phyloP scores from a whole-genome alignment of 2,113 vertebrate species.

The Polypterus bichir region DNA sequence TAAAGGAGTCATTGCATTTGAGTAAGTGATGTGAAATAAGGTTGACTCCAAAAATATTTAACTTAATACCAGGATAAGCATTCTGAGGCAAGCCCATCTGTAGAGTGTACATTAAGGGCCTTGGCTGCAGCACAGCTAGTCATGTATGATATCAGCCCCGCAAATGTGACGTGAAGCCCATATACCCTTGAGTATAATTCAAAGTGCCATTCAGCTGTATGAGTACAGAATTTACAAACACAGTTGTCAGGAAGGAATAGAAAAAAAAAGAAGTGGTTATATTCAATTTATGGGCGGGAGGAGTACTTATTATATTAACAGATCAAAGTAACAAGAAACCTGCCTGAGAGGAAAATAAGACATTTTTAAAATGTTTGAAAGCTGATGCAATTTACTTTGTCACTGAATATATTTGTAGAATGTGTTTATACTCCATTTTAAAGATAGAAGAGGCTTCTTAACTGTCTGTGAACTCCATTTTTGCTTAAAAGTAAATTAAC shows the following conservation, averaged over 20 bases:
- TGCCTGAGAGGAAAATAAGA: no score
- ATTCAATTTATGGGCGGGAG: slow-evolving; percentile 39
- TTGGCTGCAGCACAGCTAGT: slow-evolving; percentile 47
- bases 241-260: slow-evolving; percentile 63
- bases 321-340: slow-evolving; percentile 30
- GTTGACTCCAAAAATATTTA: slow-evolving; percentile 71
- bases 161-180: slow-evolving; percentile 82
- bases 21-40: slow-evolving; percentile 63
- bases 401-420: no score
- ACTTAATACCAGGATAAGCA: slow-evolving; percentile 62
- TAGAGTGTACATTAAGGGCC: slow-evolving; percentile 51
- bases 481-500: no score
- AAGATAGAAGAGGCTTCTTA: no score
- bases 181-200: slow-evolving; percentile 80
- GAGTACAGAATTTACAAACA: slow-evolving; percentile 72
- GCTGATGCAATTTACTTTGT: not conserved
- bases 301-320: slow-evolving; percentile 45
- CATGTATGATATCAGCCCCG: slow-evolving; percentile 64
- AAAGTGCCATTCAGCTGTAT: slow-evolving; percentile 67
- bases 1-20: slow-evolving; percentile 67
- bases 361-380: not conserved
- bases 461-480: no score
- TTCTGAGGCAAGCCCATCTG: slow-evolving; percentile 48
- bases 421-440: no score
- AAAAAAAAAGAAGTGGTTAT: slow-evolving; percentile 48